Percentiles rank a stretch among this genome's conserved stretches.
These are phyloP conservation scores for Sinopyrophorus schimmeli DNA, from an alignment of 2,888 invertebrate species.

Conservation along the genomic window DNA sequence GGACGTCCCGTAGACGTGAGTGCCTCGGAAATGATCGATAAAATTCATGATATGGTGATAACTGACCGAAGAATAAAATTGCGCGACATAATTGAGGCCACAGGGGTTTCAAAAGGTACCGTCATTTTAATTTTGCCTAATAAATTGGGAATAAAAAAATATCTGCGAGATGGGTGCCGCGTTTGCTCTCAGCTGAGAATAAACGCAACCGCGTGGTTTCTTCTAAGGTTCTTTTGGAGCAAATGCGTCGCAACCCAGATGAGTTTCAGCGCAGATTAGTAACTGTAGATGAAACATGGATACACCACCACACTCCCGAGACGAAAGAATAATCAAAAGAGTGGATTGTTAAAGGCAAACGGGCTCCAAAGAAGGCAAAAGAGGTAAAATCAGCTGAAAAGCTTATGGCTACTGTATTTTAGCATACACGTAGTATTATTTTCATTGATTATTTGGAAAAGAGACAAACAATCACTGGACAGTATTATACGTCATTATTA, in stretches of 20 bases:
- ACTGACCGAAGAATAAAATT: slow-evolving; percentile 31
- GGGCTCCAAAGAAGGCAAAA: slow-evolving; percentile 13
- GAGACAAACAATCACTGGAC: slow-evolving; percentile 3
- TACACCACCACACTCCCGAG: slow-evolving; percentile 10
- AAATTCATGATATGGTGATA: slow-evolving; percentile 27
- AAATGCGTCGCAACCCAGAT: slow-evolving; percentile 7
- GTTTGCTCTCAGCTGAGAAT: slow-evolving; percentile 25
- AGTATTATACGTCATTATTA: slow-evolving; percentile 6
- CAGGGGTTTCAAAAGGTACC: slow-evolving; percentile 27
- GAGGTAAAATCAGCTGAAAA: slow-evolving; percentile 3
- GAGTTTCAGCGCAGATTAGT: slow-evolving; percentile 3
- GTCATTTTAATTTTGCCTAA: slow-evolving; percentile 30
- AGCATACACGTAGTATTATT: slow-evolving; percentile 15
- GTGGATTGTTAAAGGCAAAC: slow-evolving; percentile 7
- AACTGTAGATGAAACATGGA: slow-evolving; percentile 32
- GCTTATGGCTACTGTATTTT: slow-evolving; percentile 13
- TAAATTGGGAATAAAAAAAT: slow-evolving; percentile 35
- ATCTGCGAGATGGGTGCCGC: slow-evolving; percentile 29
- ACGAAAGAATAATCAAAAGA: slow-evolving; percentile 9
- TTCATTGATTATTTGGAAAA: slow-evolving; percentile 8
- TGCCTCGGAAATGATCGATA: slow-evolving; percentile 31
- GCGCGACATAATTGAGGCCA: slow-evolving; percentile 27
- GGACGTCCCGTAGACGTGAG: slow-evolving; percentile 29
- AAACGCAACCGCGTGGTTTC: slow-evolving; percentile 21
- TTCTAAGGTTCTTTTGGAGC: slow-evolving; percentile 16